Percentiles rank a stretch among this genome's conserved stretches.
These are phyloP conservation scores for Agrotis ipsilon DNA, from an alignment of 2,888 invertebrate species.

Conservation along the genomic window DNA sequence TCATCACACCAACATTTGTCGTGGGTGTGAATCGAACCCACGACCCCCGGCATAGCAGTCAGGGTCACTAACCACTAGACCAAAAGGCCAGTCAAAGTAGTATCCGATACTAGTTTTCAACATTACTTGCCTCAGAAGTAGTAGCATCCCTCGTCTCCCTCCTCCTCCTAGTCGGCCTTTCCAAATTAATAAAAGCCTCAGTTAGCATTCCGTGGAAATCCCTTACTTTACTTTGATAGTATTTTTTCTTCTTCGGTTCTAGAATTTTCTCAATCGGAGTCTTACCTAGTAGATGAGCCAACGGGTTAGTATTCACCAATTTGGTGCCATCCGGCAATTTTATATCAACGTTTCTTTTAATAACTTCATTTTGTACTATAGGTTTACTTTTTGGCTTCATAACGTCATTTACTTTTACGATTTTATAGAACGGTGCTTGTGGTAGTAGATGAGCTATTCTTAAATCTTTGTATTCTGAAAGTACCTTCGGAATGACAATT, in stretches of 20 bases:
- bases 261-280: slow-evolving; percentile 70
- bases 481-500: slow-evolving; percentile 76
- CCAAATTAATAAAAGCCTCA: slow-evolving; percentile 75
- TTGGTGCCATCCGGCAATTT: slow-evolving; percentile 79
- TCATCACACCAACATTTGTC: too few relatives aligned
- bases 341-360: slow-evolving; percentile 36
- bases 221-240: slow-evolving; percentile 73
- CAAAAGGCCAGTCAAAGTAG: too few relatives aligned
- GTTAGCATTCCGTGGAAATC: slow-evolving; percentile 77
- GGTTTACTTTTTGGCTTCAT: slow-evolving; percentile 38
- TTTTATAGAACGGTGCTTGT: slow-evolving; percentile 83
- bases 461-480: slow-evolving; percentile 70
- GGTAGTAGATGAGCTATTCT: slow-evolving; percentile 80
- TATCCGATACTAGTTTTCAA: slow-evolving; percentile 1
- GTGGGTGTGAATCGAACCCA: too few relatives aligned
- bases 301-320: slow-evolving; percentile 80
- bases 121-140: neutral
- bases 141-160: neutral
- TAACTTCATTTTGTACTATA: neutral
- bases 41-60: too few relatives aligned
- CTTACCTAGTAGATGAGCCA: slow-evolving; percentile 81
- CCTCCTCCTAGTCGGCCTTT: slow-evolving; percentile 52
- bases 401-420: slow-evolving; percentile 79
- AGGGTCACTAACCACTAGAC: too few relatives aligned
- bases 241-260: slow-evolving; percentile 67